These are phyloP conservation scores for Anser brachyrhynchus DNA, from an alignment of 2,113 vertebrate species.

Conservation along the genomic window DNA sequence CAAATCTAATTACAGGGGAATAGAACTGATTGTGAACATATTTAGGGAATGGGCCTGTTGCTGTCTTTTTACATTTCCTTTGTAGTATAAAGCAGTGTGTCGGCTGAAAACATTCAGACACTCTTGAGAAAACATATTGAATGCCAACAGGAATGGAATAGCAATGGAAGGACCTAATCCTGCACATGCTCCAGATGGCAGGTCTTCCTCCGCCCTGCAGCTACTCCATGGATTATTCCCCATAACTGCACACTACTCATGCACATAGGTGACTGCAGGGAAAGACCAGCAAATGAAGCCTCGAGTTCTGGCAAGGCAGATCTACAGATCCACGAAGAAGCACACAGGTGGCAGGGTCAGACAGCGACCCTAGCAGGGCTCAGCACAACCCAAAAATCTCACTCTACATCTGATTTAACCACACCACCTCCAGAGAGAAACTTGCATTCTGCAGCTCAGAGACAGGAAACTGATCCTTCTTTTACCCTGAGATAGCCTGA, in stretches of 20 bases:
- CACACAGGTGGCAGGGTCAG: not conserved
- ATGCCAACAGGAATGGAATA: slow-evolving; percentile 29
- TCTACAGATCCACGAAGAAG: not conserved
- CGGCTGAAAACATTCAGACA: not conserved
- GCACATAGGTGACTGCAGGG: not conserved
- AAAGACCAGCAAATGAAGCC: not conserved
- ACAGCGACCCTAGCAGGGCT: not conserved
- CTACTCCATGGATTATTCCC: not conserved
- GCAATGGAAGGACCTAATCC: slow-evolving; percentile 13
- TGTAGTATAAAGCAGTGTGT: slow-evolving; percentile 14
- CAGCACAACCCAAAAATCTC: not conserved
- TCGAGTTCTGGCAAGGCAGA: not conserved
- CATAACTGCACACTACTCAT: not conserved
- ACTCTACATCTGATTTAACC: not conserved
- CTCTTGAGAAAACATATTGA: slow-evolving; percentile 36
- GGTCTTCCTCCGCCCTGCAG: slow-evolving; percentile 11
- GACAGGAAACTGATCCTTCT: not conserved
- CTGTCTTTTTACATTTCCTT: slow-evolving; percentile 29
- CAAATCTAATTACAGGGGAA: slow-evolving; percentile 57
- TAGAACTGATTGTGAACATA: slow-evolving; percentile 43
- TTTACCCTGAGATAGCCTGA: not conserved
- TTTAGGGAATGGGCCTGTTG: slow-evolving; percentile 30
- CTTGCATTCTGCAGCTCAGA: not conserved
- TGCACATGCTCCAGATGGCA: slow-evolving; percentile 1
- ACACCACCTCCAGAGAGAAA: not conserved